Evolutionary conservation across 2,797 vertebrate genomes (phyloP).

Genomic region (Myripristis murdjan): DNA sequence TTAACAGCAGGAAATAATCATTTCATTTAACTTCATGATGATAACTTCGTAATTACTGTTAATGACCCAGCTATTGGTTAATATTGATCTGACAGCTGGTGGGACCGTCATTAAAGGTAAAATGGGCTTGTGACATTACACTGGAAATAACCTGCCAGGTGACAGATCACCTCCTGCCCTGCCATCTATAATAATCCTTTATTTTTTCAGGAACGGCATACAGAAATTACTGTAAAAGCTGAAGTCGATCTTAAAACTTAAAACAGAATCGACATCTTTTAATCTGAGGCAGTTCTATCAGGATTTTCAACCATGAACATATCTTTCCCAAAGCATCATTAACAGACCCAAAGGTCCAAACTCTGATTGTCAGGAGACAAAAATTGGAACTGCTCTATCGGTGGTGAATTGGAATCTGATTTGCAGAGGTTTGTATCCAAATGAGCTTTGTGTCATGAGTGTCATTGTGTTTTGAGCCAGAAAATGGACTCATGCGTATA

Average conservation of each 20-base stretch:
- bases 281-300: slow-evolving; percentile 55
- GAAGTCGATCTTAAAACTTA: slow-evolving; percentile 34
- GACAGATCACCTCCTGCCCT: slow-evolving; percentile 50
- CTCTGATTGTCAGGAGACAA: slow-evolving; percentile 24
- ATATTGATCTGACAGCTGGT: slow-evolving; percentile 61
- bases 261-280: slow-evolving; percentile 53
- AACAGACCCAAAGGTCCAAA: slow-evolving; percentile 31
- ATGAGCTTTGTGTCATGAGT: slow-evolving; percentile 53
- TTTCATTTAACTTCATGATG: slow-evolving; percentile 59
- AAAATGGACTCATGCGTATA: slow-evolving; percentile 45
- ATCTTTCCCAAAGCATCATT: slow-evolving; percentile 28
- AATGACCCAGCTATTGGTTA: slow-evolving; percentile 64
- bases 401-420: slow-evolving; percentile 24
- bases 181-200: slow-evolving; percentile 39
- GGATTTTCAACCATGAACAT: slow-evolving; percentile 56
- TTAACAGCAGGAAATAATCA: slow-evolving; percentile 68
- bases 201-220: slow-evolving; percentile 48
- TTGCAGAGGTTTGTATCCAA: slow-evolving; percentile 31
- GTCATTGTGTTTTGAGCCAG: slow-evolving; percentile 47
- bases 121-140: slow-evolving; percentile 43
- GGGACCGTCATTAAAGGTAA: slow-evolving; percentile 64
- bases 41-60: slow-evolving; percentile 70
- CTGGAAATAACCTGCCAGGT: slow-evolving; percentile 44
- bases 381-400: slow-evolving; percentile 27
- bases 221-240: slow-evolving; percentile 30